Conservation (phyloP, 2,888 invertebrate genomes). For the Drosophila leonis region DNA sequence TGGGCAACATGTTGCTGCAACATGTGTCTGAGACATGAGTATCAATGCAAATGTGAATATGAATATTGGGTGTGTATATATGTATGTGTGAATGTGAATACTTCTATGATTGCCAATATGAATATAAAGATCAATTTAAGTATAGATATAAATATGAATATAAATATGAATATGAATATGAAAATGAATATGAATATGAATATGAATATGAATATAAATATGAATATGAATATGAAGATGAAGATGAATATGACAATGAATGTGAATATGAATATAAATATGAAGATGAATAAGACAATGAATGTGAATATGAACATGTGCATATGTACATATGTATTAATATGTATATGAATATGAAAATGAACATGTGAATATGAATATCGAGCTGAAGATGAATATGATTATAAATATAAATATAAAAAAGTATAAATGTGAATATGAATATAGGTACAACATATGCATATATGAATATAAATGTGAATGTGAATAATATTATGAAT, state of each 20-base stretch:
- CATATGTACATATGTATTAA: not conserved
- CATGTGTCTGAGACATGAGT: not conserved
- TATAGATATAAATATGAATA: not conserved
- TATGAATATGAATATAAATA: not conserved
- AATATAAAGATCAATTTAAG: not conserved
- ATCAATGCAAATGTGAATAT: not conserved
- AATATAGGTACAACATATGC: not conserved
- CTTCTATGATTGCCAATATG: not conserved
- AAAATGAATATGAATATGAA: not conserved
- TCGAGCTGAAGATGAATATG: not conserved
- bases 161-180: not conserved
- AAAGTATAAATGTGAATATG: not conserved
- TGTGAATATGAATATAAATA: not conserved
- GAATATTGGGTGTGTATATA: not conserved
- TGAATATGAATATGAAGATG: not conserved
- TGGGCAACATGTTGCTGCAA: conserved; percentile 30
- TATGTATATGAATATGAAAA: not conserved
- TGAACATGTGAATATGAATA: not conserved
- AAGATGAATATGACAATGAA: not conserved
- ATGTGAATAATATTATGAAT: not conserved
- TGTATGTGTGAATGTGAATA: not conserved
- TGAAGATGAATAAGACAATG: not conserved
- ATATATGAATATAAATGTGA: not conserved
- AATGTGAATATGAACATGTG: not conserved
- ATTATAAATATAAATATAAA: not conserved